A percentile compares a stretch with the other conserved stretches of the same genome.
These are phyloP conservation scores for Epizoanthus ramosus DNA, from an alignment of 92 coral and sea anemone species.

Conservation along the genomic window DNA sequence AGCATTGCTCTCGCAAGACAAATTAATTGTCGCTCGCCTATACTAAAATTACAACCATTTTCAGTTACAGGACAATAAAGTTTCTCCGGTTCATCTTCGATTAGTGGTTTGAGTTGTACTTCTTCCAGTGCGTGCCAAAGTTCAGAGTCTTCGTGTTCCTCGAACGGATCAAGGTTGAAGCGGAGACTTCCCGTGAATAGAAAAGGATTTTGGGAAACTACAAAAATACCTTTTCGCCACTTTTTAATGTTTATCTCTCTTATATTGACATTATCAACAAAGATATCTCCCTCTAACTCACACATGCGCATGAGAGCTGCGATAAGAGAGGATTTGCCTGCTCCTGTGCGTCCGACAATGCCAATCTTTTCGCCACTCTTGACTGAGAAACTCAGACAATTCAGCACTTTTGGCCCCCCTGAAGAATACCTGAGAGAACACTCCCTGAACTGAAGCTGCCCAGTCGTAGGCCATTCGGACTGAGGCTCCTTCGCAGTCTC, in stretches of 20 bases:
- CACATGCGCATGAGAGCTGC: constrained; percentile 1
- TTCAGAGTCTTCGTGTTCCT: not conserved
- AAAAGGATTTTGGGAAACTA: not conserved
- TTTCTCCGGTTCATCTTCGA: not conserved
- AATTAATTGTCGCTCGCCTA: not conserved
- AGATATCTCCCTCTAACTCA: not conserved
- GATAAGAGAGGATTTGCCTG: constrained; percentile 1
- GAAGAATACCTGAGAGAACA: not conserved
- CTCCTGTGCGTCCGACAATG: constrained; percentile 13
- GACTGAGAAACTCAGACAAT: not conserved
- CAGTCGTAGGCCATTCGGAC: not conserved
- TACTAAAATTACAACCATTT: constrained; percentile 10
- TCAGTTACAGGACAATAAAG: not conserved
- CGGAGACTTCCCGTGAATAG: constrained; percentile 13
- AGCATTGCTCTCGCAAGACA: constrained; percentile 10
- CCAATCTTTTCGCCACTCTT: constrained; percentile 6
- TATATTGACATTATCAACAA: not conserved
- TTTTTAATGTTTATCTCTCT: not conserved
- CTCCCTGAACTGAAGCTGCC: not conserved
- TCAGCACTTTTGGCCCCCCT: not conserved
- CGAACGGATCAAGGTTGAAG: not conserved
- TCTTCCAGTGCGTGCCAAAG: not conserved
- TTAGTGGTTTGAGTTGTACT: not conserved
- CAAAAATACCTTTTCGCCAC: not conserved
- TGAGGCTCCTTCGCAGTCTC: not conserved